Evolutionary conservation across 1,140 invertebrate genomes (phyloP), one percentile per base, ranked within the genome.

Genomic region (Carcinoscorpius rotundicauda): DNA sequence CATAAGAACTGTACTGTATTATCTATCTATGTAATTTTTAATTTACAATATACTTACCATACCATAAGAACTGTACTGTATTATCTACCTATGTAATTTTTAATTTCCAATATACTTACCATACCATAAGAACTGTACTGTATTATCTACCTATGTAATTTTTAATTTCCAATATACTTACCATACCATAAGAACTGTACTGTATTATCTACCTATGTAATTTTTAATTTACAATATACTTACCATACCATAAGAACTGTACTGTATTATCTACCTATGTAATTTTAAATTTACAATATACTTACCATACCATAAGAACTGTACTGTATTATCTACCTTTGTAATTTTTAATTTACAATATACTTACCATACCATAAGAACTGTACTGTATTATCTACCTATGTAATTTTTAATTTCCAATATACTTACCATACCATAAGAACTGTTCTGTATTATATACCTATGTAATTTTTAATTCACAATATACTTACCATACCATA

Each of bases 231-330:
- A 0, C 29, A 29, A 29, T 4, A 50, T 58, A 81, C 85, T 82
- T 80, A 87, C 93, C 97, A 82, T 97, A 99, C 97, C 97, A 99
- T n/a, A n/a, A n/a, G n/a, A n/a, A n/a, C n/a, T n/a, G n/a, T n/a
- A 29, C 29, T 29, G 29, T 29, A 29, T 29, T 29, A 29, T 29
- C 29, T 29, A 29, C 2, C 8, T 55, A 55, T 55, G n/a, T n/a
- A 55, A 55, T 55, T 55, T 29, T 29, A 1, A 29, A 1, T 29
- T 29, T 29, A 0, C 29, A 29, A 29, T 4, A 50, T 58, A 81
- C 85, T 82, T 80, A 87, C 93, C 97, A 82, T 97, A 99, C 97
- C 97, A 99, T n/a, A n/a, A n/a, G n/a, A n/a, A n/a, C n/a, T n/a
- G n/a, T n/a, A 29, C 29, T 29, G 29, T 29, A 29, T 29, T 29